phyloP scores from a whole-genome alignment of 23 tunicate genomes.

The Styela clava region DNA sequence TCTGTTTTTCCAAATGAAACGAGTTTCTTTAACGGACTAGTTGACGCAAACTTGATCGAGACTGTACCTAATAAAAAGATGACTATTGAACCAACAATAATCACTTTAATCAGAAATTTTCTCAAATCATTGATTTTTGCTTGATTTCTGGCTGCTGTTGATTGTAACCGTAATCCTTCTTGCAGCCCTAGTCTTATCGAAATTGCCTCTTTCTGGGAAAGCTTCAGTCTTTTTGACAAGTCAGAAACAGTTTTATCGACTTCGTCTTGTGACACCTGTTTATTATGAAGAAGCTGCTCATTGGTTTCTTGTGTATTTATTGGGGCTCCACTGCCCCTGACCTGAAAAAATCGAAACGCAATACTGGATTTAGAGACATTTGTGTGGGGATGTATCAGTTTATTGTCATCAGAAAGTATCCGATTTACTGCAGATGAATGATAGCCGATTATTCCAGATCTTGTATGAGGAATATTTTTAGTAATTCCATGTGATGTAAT shows the following conservation, averaged over 20 bases:
- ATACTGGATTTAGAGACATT: not conserved
- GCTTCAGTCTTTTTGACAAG: not conserved
- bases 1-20: slow-evolving; percentile 3
- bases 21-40: not conserved
- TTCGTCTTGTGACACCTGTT: not conserved
- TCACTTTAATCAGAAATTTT: not conserved
- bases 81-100: not conserved
- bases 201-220: not conserved
- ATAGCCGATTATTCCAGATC: not conserved
- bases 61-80: not conserved
- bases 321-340: not conserved
- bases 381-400: not conserved
- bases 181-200: slow-evolving; percentile 4
- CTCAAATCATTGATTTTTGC: not conserved
- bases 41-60: not conserved
- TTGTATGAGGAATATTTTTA: no score
- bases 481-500: not conserved
- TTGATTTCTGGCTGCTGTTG: not conserved
- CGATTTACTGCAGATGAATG: not conserved
- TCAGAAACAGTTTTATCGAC: not conserved
- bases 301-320: not conserved
- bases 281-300: not conserved
- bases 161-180: not conserved
- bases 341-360: not conserved
- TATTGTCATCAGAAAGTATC: no score